A percentile compares a stretch with the other conserved stretches of the same genome.
Evolutionary conservation across 2,113 vertebrate genomes (phyloP).

Genomic region (Ellobius talpinus): DNA sequence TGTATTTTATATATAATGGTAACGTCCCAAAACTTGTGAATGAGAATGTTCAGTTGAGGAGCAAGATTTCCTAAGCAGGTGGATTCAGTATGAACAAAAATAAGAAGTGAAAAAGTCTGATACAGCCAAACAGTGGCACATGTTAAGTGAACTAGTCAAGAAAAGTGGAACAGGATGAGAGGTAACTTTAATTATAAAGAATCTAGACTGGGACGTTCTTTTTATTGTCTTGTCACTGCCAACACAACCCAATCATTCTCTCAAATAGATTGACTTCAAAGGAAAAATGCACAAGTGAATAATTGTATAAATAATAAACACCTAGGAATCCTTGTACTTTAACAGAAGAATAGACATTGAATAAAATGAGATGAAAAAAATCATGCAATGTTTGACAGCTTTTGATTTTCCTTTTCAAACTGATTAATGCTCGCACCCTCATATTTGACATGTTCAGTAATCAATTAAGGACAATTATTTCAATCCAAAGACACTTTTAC

Average conservation of each 20-base stretch:
- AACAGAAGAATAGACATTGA: not conserved
- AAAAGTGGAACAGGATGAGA: not conserved
- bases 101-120: not conserved
- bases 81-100: not conserved
- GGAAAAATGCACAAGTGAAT: not conserved
- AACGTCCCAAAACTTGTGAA: not conserved
- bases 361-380: not conserved
- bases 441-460: slow-evolving; percentile 36
- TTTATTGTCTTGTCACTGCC: not conserved
- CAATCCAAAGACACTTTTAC: not conserved
- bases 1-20: not conserved
- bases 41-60: not conserved
- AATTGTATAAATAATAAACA: not conserved
- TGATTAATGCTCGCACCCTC: slow-evolving; percentile 35
- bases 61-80: not conserved
- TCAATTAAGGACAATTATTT: slow-evolving; percentile 12
- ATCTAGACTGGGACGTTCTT: not conserved
- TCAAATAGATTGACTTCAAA: not conserved
- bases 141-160: not conserved
- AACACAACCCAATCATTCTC: not conserved
- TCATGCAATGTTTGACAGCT: not conserved
- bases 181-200: not conserved
- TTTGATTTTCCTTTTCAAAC: slow-evolving; percentile 8
- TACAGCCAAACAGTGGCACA: not conserved
- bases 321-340: not conserved